Base-by-base conservation (phyloP, 2,797 vertebrate species). In the Perodicticus potto region DNA sequence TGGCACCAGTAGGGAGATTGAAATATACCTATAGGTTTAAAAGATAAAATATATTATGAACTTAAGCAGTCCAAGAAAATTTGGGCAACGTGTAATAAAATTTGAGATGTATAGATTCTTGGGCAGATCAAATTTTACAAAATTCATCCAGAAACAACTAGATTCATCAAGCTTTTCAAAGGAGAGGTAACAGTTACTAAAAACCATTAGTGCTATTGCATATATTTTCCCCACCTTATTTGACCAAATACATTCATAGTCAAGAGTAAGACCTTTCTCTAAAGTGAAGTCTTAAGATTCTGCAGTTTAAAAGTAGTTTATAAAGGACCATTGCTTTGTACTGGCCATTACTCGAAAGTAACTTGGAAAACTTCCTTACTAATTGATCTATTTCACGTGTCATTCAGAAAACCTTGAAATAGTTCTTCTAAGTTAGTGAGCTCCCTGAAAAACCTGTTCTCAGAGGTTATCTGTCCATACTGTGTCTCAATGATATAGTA, bases 21-120 rank as follows among this genome's bases (percentile, higher is more conserved):
- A 97, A 97, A 94, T 65, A 76, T 17, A 61, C 14, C 23, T 73
- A n/a, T 70, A 96, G 73, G n/a, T 40, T 89, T 70, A n/a, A 88
- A 93, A 95, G 43, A 85, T 84, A 81, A 95, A 97, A 86, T 70
- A 32, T 10, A 55, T 57, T 34, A 89, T 37, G 89, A 94, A 65
- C 69, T 73, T 82, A 14, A 69, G 65, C 17, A 65, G 65, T 37
- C 63, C 34, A 74, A 95, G 76, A 80, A 25, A 29, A 67, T 12
- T 22, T 14, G 65, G 83, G 43, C 29, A 37, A 45, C 5, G 0
- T 10, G 19, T 29, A 93, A 70, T 86, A 59, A 57, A 80, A 72
- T 61, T 5, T 90, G 91, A 89, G 27, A n/a, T 69, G 55, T 11
- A 69, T 9, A 37, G 76, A 87, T 78, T 61, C 34, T 59, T 25